phyloP scores from a whole-genome alignment of 2,113 vertebrate genomes.

The Sterrhoptilus dennistouni region DNA sequence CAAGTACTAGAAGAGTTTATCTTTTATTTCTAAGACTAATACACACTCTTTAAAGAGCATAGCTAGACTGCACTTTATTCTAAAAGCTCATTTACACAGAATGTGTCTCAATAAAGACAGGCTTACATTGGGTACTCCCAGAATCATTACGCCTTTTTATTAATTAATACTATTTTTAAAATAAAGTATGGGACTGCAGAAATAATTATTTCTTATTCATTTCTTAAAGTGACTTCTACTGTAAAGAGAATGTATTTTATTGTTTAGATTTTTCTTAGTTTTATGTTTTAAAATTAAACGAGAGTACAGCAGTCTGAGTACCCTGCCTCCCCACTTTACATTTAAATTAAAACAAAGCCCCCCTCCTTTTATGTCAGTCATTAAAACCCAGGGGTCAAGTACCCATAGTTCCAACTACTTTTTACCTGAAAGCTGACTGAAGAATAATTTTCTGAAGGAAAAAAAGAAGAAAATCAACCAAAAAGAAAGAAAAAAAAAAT shows the following conservation, averaged over 20 bases:
- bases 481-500: not conserved
- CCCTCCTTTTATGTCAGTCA: not conserved
- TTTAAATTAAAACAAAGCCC: not conserved
- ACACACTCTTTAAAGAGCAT: not conserved
- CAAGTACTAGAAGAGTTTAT: not conserved
- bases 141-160: not conserved
- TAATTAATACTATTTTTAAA: not conserved
- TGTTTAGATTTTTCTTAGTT: not conserved
- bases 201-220: not conserved
- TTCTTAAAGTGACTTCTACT: not conserved
- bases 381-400: not conserved
- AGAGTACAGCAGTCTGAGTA: not conserved
- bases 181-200: not conserved
- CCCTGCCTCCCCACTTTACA: not conserved
- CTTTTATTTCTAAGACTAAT: not conserved
- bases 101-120: not conserved
- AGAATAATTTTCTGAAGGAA: not conserved
- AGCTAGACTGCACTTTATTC: not conserved
- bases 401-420: not conserved
- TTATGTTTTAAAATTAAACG: not conserved
- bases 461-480: not conserved
- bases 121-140: not conserved
- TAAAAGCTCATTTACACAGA: not conserved
- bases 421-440: not conserved
- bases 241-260: not conserved